Percentiles rank a stretch among this genome's conserved stretches.
Conservation (phyloP, 2,797 vertebrate species). For the Xerus rutilus region DNA sequence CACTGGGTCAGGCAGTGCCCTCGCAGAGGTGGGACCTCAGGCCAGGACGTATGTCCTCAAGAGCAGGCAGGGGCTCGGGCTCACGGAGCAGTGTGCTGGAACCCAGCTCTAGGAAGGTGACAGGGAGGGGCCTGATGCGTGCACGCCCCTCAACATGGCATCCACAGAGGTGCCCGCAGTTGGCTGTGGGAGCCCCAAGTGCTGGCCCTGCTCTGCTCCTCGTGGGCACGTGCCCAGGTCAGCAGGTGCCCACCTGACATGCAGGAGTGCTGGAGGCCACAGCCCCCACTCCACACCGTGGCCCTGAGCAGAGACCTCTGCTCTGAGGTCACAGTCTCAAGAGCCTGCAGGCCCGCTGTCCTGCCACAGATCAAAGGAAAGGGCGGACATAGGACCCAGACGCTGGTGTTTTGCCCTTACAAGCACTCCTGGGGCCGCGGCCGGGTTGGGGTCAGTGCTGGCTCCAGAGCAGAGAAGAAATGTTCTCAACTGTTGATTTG, state of each 20-base stretch:
- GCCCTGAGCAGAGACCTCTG: neutral
- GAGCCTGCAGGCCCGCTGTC: accelerated
- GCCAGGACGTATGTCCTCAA: neutral
- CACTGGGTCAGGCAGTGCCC: neutral
- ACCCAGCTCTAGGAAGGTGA: neutral
- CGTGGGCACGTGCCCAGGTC: neutral
- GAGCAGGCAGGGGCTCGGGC: too few species aligned
- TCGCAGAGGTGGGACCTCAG: neutral
- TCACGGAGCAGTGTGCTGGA: too few species aligned
- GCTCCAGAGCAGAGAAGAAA: neutral
- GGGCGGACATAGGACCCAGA: accelerated
- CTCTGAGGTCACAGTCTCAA: neutral
- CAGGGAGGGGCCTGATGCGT: neutral
- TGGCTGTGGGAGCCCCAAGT: neutral
- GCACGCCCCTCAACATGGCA: neutral
- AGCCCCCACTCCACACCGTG: neutral
- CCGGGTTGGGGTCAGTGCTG: accelerated
- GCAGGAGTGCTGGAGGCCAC: neutral
- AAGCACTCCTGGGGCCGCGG: neutral
- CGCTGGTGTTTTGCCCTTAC: accelerated
- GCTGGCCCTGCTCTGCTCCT: too few species aligned
- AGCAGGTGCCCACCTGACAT: neutral
- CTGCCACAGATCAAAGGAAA: neutral
- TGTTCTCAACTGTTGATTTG: accelerated
- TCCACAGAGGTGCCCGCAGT: accelerated